Percentiles rank a stretch among this genome's conserved stretches.
Evolutionary conservation across 1,140 invertebrate genomes (phyloP).

Genomic region (Hyles vespertilio): DNA sequence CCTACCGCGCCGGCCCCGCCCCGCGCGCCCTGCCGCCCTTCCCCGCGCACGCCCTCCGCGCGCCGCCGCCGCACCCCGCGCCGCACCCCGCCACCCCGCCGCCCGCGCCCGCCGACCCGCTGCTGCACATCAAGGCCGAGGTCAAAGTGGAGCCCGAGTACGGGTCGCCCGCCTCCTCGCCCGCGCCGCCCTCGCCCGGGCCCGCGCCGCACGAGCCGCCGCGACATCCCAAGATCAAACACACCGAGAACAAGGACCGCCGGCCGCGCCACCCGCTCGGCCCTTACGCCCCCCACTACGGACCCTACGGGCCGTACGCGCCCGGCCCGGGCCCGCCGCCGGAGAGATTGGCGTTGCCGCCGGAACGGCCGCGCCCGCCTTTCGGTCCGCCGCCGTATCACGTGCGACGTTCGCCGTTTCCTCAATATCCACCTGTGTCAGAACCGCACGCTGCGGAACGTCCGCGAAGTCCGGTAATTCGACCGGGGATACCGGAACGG

Average conservation of each 20-base stretch:
- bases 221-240: conserved; percentile 60
- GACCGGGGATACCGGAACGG: conserved; percentile 54
- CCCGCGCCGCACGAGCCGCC: conserved; percentile 36
- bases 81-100: conserved; percentile 8
- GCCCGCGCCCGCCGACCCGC: conserved; percentile 18
- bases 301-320: conserved; percentile 64
- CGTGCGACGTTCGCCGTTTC: conserved; percentile 32
- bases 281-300: conserved; percentile 68
- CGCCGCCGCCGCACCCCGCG: conserved; percentile 18
- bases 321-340: conserved; percentile 24
- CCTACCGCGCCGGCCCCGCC: conserved; percentile 7
- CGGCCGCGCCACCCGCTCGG: conserved; percentile 59
- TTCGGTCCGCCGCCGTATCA: conserved; percentile 50
- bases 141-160: conserved; percentile 63
- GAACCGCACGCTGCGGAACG: background rate
- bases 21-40: conserved; percentile 13
- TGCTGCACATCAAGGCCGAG: conserved; percentile 55
- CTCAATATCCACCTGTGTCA: conserved; percentile 3
- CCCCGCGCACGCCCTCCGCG: conserved; percentile 12
- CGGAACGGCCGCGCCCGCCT: conserved; percentile 9
- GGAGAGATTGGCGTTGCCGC: background rate
- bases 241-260: conserved; percentile 59
- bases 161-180: conserved; percentile 41
- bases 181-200: conserved; percentile 36
- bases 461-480: background rate